phyloP scores from a whole-genome alignment of 2,113 vertebrate species.

The Alligator mississippiensis region DNA sequence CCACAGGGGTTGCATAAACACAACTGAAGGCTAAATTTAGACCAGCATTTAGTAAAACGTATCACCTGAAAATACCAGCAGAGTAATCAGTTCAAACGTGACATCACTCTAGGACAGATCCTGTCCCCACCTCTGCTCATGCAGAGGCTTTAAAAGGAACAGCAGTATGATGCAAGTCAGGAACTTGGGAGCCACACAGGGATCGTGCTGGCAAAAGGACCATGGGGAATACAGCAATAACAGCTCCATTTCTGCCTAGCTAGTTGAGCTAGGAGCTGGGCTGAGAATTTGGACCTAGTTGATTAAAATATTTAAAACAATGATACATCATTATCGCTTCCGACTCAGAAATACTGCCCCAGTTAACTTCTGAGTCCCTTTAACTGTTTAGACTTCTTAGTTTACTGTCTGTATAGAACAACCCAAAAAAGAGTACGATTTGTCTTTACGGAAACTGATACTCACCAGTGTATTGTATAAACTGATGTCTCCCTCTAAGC shows the following conservation, averaged over 20 bases:
- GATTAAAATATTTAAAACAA: not conserved
- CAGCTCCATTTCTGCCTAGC: not conserved
- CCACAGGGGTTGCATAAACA: not conserved
- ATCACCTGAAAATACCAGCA: conserved; percentile 15
- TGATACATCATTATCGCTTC: not conserved
- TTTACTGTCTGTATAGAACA: not conserved
- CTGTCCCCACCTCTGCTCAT: not conserved
- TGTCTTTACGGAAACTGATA: not conserved
- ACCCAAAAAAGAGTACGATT: not conserved
- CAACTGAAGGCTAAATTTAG: not conserved
- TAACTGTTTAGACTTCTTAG: conserved; percentile 2
- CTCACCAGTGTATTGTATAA: conserved; percentile 98
- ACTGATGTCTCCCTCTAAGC: conserved; percentile 97
- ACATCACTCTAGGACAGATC: not conserved
- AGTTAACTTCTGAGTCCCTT: not conserved
- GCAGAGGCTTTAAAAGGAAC: not conserved
- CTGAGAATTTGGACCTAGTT: not conserved
- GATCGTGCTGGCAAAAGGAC: not conserved
- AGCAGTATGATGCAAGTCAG: not conserved
- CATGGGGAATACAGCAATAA: not conserved
- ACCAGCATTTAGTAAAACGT: not conserved
- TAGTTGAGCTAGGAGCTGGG: not conserved
- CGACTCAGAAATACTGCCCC: not conserved
- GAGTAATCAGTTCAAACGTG: not conserved
- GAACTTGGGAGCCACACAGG: not conserved